phyloP scores from a whole-genome alignment of 2,113 vertebrate genomes.

The Stercorarius parasiticus region DNA sequence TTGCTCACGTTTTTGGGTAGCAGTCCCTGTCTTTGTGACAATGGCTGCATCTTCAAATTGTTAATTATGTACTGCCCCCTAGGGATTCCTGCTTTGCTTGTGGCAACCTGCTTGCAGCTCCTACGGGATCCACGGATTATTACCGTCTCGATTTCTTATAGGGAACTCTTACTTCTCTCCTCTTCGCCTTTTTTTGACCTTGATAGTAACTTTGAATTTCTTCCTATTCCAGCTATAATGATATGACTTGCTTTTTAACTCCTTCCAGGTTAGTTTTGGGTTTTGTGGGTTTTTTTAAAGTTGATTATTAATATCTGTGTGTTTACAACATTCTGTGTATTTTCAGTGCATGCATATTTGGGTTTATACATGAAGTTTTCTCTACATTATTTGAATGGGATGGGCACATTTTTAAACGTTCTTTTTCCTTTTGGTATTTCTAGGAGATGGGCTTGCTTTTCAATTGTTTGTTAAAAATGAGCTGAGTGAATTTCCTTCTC shows the following conservation, averaged over 20 bases:
- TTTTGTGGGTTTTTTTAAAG: not conserved
- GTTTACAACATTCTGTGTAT: not conserved
- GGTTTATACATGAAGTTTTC: not conserved
- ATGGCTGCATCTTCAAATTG: conserved; percentile 41
- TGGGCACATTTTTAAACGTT: not conserved
- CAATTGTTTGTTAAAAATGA: conserved; percentile 4
- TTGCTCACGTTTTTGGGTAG: conserved; percentile 5
- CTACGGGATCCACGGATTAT: conserved; percentile 16
- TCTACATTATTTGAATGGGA: not conserved
- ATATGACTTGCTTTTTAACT: not conserved
- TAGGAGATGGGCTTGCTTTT: not conserved
- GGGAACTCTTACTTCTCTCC: not conserved
- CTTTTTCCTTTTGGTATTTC: not conserved
- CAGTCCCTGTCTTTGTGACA: conserved; percentile 25
- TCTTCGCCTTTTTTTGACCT: not conserved
- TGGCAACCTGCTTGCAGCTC: conserved; percentile 43
- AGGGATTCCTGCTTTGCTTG: conserved; percentile 59
- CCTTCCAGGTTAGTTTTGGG: not conserved
- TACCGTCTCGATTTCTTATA: not conserved
- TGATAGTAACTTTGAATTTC: not conserved
- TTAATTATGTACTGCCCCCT: conserved; percentile 74
- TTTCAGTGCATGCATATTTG: fast-evolving
- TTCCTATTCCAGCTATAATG: not conserved
- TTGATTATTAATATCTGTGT: not conserved
- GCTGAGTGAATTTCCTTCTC: not conserved